Conservation (phyloP, 2,113 vertebrate genomes). For the Hydropotes inermis region DNA sequence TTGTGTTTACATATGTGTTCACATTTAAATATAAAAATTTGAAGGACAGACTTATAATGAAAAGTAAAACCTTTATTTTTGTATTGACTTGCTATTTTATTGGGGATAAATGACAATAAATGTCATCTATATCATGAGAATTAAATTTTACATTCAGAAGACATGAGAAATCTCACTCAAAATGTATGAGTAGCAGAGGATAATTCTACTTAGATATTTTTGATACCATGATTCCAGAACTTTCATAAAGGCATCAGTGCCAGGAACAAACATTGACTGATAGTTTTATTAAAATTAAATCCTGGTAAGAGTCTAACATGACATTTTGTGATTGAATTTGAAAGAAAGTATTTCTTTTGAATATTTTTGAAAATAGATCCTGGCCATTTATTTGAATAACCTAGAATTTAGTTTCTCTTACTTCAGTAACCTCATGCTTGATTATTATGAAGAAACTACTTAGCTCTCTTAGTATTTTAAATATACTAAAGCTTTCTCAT, state of each 20-base stretch:
- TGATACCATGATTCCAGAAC: background rate
- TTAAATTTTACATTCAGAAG: background rate
- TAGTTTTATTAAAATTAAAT: constrained; percentile 8
- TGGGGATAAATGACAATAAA: background rate
- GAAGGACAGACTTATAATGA: background rate
- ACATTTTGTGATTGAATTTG: background rate
- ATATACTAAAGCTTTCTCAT: background rate
- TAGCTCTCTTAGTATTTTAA: background rate
- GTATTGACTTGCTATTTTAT: background rate
- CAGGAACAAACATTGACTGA: background rate
- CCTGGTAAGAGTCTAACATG: background rate
- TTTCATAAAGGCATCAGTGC: background rate
- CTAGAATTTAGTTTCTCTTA: background rate
- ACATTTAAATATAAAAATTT: background rate
- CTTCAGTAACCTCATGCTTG: background rate
- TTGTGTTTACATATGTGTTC: background rate
- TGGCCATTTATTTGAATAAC: background rate
- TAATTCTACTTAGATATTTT: background rate
- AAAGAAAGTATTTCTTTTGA: background rate
- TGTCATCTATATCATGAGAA: background rate
- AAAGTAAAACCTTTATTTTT: constrained; percentile 10
- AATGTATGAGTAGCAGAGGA: background rate
- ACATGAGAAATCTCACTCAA: background rate
- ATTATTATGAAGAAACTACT: background rate
- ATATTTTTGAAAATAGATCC: background rate